Evolutionary conservation across 1,140 invertebrate genomes (phyloP).

Genomic region (Cataglyphis hispanica): DNA sequence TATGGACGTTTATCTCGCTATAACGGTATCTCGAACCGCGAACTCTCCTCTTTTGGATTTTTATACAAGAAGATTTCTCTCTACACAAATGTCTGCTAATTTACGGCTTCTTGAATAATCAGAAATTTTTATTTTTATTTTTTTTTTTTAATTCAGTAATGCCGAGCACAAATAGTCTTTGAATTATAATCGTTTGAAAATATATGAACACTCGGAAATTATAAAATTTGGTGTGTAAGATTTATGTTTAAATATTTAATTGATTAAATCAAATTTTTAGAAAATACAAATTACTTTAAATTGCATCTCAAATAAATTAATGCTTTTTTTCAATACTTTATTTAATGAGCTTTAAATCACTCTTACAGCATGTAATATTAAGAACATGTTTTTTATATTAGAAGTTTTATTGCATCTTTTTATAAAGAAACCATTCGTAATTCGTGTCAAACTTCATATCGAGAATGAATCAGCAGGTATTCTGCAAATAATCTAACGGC

Average conservation of each 20-base stretch:
- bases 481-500: neutral
- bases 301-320: too few relatives aligned
- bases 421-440: neutral
- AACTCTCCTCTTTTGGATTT: conserved; percentile 57
- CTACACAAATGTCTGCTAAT: neutral
- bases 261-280: too few relatives aligned
- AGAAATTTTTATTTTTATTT: neutral
- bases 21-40: conserved; percentile 27
- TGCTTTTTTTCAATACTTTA: too few relatives aligned
- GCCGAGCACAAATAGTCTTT: neutral
- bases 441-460: neutral
- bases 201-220: neutral
- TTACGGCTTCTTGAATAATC: neutral
- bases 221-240: too few relatives aligned
- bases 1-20: conserved; percentile 38
- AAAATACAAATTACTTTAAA: too few relatives aligned
- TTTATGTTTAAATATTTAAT: too few relatives aligned
- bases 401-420: neutral
- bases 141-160: neutral
- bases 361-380: neutral
- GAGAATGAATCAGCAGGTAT: conserved; percentile 25
- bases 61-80: neutral
- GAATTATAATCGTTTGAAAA: neutral
- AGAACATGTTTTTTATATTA: neutral
- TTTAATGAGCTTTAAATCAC: neutral